These are phyloP conservation scores for Beris morrisii DNA, from an alignment of 2,888 invertebrate genomes.

Conservation along the genomic window DNA sequence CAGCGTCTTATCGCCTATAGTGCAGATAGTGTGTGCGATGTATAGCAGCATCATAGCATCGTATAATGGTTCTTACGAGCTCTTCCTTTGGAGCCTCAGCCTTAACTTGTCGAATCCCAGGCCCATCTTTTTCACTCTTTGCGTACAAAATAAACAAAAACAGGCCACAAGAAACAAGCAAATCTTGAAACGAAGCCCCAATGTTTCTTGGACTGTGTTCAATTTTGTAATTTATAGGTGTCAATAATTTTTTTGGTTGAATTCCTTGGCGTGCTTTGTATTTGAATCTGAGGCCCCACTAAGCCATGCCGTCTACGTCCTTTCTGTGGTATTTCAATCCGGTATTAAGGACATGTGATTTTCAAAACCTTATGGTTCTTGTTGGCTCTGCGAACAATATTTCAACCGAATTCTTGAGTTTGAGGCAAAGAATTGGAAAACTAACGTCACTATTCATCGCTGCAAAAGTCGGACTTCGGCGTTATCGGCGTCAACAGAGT, in stretches of 20 bases:
- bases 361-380: no score
- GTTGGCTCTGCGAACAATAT: no score
- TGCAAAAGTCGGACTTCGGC: no score
- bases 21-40: no score
- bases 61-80: slow-evolving; percentile 30
- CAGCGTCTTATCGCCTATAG: slow-evolving; percentile 6
- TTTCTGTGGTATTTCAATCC: no score
- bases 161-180: slow-evolving; percentile 10
- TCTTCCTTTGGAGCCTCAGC: no score
- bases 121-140: slow-evolving; percentile 23
- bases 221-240: slow-evolving; percentile 52
- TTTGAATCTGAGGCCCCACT: not conserved
- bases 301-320: no score
- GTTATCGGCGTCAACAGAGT: no score
- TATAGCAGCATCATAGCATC: not conserved
- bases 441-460: no score
- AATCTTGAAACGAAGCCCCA: slow-evolving; percentile 12
- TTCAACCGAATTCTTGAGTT: no score
- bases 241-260: slow-evolving; percentile 47
- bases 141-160: slow-evolving; percentile 13
- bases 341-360: no score
- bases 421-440: no score
- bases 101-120: not conserved
- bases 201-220: slow-evolving; percentile 41
- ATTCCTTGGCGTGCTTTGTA: slow-evolving; percentile 26